Percentiles rank a stretch among this genome's conserved stretches.
Conservation (phyloP, 2,797 vertebrate genomes). For the Ciconia nigra region DNA sequence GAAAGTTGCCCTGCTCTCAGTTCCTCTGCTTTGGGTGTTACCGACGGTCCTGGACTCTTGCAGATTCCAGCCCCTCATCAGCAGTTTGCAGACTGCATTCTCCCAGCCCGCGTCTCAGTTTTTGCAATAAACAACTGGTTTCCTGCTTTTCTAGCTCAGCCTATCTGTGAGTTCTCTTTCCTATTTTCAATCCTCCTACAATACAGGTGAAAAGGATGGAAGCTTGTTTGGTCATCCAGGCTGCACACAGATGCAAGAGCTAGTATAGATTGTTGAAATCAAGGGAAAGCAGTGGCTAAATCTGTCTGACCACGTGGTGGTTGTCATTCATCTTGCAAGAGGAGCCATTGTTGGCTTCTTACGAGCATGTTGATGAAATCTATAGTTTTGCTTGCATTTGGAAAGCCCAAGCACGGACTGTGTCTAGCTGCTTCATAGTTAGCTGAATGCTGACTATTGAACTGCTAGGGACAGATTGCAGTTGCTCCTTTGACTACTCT, state of each 20-base stretch:
- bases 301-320: background rate
- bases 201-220: background rate
- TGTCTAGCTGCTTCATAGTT: background rate
- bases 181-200: background rate
- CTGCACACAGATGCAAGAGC: background rate
- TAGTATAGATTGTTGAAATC: background rate
- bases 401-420: background rate
- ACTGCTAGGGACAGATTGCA: background rate
- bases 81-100: background rate
- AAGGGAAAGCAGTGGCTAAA: background rate
- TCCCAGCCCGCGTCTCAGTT: background rate
- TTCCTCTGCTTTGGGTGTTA: slow-evolving; percentile 10
- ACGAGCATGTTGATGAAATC: background rate
- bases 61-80: background rate
- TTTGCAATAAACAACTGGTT: background rate
- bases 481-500: background rate
- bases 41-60: background rate
- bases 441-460: background rate
- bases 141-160: background rate
- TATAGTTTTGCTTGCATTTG: background rate
- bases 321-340: background rate
- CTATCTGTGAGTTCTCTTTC: background rate
- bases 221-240: background rate
- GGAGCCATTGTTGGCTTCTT: background rate
- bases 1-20: background rate